phyloP scores from a whole-genome alignment of 2,888 invertebrate species.

The Muschampia plurimacula region DNA sequence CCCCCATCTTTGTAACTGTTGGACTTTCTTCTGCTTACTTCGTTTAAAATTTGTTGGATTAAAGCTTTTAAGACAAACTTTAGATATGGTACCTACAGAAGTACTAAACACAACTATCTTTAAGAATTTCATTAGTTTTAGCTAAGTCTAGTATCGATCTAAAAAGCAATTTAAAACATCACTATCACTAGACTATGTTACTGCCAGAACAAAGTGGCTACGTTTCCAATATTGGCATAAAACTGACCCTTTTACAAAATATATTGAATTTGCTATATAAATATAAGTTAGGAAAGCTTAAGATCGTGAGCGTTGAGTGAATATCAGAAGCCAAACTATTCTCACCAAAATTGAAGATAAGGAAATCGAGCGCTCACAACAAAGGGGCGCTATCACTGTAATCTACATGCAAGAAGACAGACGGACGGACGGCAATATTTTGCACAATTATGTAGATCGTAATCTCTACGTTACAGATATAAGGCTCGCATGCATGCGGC shows the following conservation, averaged over 20 bases:
- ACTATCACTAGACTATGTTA: no score
- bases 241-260: no score
- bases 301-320: background rate
- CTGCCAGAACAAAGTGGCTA: no score
- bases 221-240: no score
- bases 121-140: no score
- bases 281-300: background rate
- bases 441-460: slow-evolving; percentile 75
- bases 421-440: slow-evolving; percentile 72
- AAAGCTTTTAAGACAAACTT: background rate
- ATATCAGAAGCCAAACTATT: slow-evolving; percentile 20
- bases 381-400: slow-evolving; percentile 53
- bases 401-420: slow-evolving; percentile 60
- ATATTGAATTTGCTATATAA: no score
- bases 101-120: no score
- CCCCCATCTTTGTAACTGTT: slow-evolving; percentile 61
- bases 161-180: no score
- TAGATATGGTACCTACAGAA: no score
- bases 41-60: background rate
- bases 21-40: slow-evolving; percentile 48
- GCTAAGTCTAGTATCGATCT: background rate
- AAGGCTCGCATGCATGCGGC: slow-evolving; percentile 60
- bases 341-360: slow-evolving; percentile 39
- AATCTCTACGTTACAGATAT: slow-evolving; percentile 66
- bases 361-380: slow-evolving; percentile 41